Evolutionary conservation across 2,797 vertebrate genomes (phyloP).

Genomic region (Acipenser transmontanus): DNA sequence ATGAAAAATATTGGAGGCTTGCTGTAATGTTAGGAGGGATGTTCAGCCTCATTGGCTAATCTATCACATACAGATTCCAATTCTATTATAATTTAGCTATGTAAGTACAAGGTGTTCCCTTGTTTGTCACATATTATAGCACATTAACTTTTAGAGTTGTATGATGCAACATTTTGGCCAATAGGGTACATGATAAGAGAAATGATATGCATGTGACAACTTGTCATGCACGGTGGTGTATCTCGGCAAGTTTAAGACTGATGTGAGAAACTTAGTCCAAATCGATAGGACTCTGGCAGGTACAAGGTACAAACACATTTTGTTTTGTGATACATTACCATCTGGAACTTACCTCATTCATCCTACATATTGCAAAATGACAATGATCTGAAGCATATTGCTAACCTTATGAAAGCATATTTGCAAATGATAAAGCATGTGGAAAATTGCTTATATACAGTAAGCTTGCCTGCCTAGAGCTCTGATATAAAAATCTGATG

Average conservation of each 20-base stretch:
- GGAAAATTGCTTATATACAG: not conserved
- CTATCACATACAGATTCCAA: no score
- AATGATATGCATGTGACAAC: not conserved
- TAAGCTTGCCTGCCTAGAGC: not conserved
- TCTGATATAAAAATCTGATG: no score
- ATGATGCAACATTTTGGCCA: no score
- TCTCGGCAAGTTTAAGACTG: not conserved
- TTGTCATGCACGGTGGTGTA: not conserved
- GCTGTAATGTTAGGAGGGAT: no score
- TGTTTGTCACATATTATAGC: no score
- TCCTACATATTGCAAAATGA: conserved; percentile 3
- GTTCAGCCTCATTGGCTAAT: no score
- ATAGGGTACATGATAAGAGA: no score
- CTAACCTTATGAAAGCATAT: conserved; percentile 1
- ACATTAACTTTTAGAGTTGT: no score
- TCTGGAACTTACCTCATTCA: conserved; percentile 5
- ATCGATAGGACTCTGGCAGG: conserved; percentile 7
- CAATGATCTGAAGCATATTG: conserved; percentile 3
- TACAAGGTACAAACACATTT: conserved; percentile 10
- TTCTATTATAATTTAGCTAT: no score
- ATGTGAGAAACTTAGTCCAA: not conserved
- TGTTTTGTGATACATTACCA: conserved; percentile 5
- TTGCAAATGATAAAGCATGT: not conserved
- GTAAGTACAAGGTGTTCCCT: no score
- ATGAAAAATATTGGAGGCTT: no score